These are phyloP conservation scores for Drosophila sechellia DNA, from an alignment of 1,140 invertebrate genomes.

Conservation along the genomic window DNA sequence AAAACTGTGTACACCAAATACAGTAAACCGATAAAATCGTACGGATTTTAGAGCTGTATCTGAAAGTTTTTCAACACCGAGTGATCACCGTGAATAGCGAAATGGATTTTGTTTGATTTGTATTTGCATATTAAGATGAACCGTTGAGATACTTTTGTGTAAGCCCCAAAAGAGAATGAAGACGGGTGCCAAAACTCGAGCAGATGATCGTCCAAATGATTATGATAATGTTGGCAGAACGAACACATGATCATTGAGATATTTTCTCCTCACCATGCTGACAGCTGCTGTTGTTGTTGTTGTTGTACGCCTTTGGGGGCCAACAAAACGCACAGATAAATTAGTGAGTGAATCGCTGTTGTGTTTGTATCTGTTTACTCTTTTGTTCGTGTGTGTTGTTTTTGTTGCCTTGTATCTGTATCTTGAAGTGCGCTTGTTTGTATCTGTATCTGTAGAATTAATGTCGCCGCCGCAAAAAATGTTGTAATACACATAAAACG, in stretches of 20 bases:
- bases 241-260: constrained; percentile 43
- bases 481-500: constrained; percentile 60
- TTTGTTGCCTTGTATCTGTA: constrained; percentile 38
- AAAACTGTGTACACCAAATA: neutral
- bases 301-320: constrained; percentile 63
- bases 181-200: constrained; percentile 40
- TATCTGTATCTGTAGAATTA: constrained; percentile 69
- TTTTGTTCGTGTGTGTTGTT: neutral
- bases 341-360: constrained; percentile 14
- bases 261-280: constrained; percentile 8
- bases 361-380: constrained; percentile 40
- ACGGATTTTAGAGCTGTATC: neutral
- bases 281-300: constrained; percentile 26
- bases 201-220: constrained; percentile 33
- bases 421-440: constrained; percentile 35
- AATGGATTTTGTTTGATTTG: neutral
- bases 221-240: constrained; percentile 38
- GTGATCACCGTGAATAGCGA: neutral
- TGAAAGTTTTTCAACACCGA: neutral
- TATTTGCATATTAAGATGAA: constrained; percentile 31
- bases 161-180: constrained; percentile 33
- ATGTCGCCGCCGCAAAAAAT: constrained; percentile 67
- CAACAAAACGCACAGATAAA: constrained; percentile 59
- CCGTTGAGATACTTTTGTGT: constrained; percentile 20
- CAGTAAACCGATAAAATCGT: constrained; percentile 4